phyloP scores from a whole-genome alignment of 2,113 vertebrate species.

The Tachycineta bicolor region DNA sequence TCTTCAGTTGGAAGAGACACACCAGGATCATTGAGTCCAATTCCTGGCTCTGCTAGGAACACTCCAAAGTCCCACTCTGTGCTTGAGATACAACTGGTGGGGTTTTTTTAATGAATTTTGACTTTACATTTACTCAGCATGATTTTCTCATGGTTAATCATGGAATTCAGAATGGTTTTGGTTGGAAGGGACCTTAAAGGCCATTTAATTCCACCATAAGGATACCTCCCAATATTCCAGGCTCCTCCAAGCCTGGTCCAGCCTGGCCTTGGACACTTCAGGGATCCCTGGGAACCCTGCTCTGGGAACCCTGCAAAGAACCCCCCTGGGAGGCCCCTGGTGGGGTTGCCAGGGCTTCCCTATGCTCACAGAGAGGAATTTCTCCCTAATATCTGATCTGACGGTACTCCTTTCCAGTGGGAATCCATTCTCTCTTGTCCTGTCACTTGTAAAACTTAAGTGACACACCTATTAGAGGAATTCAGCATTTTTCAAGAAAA shows the following conservation, averaged over 20 bases:
- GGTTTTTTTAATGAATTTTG: not conserved
- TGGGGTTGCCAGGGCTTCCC: not conserved
- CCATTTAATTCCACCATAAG: not conserved
- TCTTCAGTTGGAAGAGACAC: not conserved
- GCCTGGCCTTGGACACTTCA: not conserved
- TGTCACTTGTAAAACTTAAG: not conserved
- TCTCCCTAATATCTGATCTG: not conserved
- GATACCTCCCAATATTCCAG: not conserved
- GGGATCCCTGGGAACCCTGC: not conserved
- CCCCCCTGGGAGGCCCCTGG: not conserved
- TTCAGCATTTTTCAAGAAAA: not conserved
- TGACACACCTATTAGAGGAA: not conserved
- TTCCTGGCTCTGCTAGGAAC: not conserved
- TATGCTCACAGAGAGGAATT: not conserved
- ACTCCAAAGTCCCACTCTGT: not conserved
- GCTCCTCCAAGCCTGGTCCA: not conserved
- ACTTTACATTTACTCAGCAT: not conserved
- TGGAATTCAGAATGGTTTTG: not conserved
- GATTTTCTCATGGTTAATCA: not conserved
- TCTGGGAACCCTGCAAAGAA: not conserved
- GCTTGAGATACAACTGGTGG: not conserved
- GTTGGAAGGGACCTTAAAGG: not conserved
- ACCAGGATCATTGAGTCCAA: not conserved
- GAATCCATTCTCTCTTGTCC: not conserved
- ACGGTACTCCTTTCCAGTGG: rapidly evolving